Evolutionary conservation across 2,797 vertebrate species (phyloP), one percentile per base, ranked within the genome.

Genomic region (Notolepis coatsorum): DNA sequence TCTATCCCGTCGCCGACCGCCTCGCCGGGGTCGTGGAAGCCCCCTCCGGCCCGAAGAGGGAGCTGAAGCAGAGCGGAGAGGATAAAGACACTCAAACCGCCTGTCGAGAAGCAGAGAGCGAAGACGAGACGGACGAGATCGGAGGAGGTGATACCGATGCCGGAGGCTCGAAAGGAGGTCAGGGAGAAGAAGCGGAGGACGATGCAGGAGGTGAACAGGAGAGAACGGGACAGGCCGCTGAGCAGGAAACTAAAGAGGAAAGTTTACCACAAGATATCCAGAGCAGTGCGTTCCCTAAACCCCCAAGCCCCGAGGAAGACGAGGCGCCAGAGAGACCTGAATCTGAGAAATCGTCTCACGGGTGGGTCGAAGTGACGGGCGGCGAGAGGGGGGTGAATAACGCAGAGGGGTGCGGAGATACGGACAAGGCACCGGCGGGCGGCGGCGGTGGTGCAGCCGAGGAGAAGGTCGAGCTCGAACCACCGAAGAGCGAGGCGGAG

Each of bases 41-140:
- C 8, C 4, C 9, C 1, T 7, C 10, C 7, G 54, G 13, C 47
- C 72, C 65, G 23, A 59, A 63, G 54, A 37, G 55, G 57, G 65
- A 7, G 53, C 31, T 27, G 58, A 54, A 60, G 23, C 50, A 4
- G 18, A 68, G 24, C n/a, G 42, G 20, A 20, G 9, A 24, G 1
- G 31, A 65, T 0, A 10, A 24, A 30, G 58, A 53, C 61, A 56
- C 61, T 33, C 55, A 60, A 39, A 63, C 30, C 24, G 39, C 21
- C 46, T 33, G n/a, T 5, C 30, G 0, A 4, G 48, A 18, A 24
- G 45, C 37, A 24, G 28, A 71, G 7, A 37, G n/a, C 30, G 41
- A 60, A 2, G 52, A 42, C 0, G n/a, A 33, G 31, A 25, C 25
- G 28, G 31, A 31, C 17, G 28, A 24, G 9, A 18, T 0, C 4